Percentiles rank a stretch among this genome's conserved stretches.
Evolutionary conservation across 2,888 invertebrate species (phyloP).

Genomic region (Coremacera marginata): DNA sequence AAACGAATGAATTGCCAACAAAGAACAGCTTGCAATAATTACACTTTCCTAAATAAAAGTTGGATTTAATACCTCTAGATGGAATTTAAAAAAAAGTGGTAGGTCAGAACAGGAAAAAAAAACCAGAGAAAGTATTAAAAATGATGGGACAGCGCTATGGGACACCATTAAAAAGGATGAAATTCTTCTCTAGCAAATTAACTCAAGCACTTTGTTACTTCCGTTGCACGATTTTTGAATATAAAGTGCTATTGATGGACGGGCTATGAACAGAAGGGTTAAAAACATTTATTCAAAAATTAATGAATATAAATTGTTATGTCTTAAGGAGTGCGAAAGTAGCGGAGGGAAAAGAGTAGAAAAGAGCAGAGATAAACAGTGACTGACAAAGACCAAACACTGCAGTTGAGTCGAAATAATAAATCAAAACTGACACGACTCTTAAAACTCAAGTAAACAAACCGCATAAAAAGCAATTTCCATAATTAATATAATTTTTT

Average conservation of each 20-base stretch:
- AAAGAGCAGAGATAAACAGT: conserved; percentile 20
- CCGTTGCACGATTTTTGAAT: conserved; percentile 12
- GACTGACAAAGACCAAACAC: background rate
- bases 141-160: conserved; percentile 1
- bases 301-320: conserved; percentile 67
- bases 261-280: conserved; percentile 41
- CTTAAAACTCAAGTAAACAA: conserved; percentile 46
- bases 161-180: background rate
- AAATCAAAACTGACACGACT: conserved; percentile 47
- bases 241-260: background rate
- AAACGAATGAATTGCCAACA: background rate
- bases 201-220: conserved; percentile 19
- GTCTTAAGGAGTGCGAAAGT: conserved; percentile 44
- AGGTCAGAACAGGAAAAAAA: too few relatives aligned
- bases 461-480: conserved; percentile 58
- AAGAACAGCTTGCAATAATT: conserved; percentile 43
- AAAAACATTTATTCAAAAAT: conserved; percentile 54
- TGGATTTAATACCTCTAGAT: conserved; percentile 12
- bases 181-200: conserved; percentile 3
- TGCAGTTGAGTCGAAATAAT: conserved; percentile 36
- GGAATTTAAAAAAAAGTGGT: background rate
- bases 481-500: conserved; percentile 65
- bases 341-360: conserved; percentile 21
- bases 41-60: conserved; percentile 37
- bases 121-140: conserved; percentile 14